Base-by-base conservation (phyloP, 2,888 invertebrate species). In the Pinctada fucata region DNA sequence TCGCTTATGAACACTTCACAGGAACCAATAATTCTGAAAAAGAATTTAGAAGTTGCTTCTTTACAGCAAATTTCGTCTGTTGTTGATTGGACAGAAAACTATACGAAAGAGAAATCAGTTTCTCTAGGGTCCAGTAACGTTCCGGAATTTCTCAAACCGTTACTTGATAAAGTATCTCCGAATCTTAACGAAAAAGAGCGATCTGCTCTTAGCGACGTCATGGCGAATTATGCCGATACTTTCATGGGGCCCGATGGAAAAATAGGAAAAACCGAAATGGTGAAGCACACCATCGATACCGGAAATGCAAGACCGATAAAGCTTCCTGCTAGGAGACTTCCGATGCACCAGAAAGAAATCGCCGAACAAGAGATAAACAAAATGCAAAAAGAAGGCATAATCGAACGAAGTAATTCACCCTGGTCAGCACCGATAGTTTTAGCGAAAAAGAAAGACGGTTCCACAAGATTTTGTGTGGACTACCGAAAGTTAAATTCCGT, bases 301-400 rank as follows among this genome's bases (percentile, higher is more conserved):
- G n/a, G n/a, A n/a, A n/a, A 6, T 13, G 66, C 66, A 6, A 66
- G 45, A n/a, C 66, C 66, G n/a, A 69, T 69, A 13, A 69, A 69
- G n/a, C 48, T 69, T 8, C 69, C 69, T 8, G 31, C 74, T 45
- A 66, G 8, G 16, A 31, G 64, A 49, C n/a, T n/a, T 49, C 65
- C 65, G 45, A 48, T 16, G 66, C 49, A 49, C 51, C 16, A 71
- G 52, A 51, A 71, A 51, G n/a, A 8, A 10, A 31, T 51, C 31
- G n/a, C n/a, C n/a, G n/a, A n/a, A n/a, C n/a, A n/a, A n/a, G n/a
- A n/a, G n/a, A 66, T 64, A 51, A n/a, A n/a, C n/a, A n/a, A n/a
- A n/a, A n/a, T n/a, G n/a, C n/a, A n/a, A n/a, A n/a, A n/a, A n/a
- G n/a, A n/a, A n/a, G n/a, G n/a, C n/a, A n/a, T n/a, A n/a, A n/a